Conservation (phyloP, 2,113 vertebrate genomes). For the Lipotes vexillifer region DNA sequence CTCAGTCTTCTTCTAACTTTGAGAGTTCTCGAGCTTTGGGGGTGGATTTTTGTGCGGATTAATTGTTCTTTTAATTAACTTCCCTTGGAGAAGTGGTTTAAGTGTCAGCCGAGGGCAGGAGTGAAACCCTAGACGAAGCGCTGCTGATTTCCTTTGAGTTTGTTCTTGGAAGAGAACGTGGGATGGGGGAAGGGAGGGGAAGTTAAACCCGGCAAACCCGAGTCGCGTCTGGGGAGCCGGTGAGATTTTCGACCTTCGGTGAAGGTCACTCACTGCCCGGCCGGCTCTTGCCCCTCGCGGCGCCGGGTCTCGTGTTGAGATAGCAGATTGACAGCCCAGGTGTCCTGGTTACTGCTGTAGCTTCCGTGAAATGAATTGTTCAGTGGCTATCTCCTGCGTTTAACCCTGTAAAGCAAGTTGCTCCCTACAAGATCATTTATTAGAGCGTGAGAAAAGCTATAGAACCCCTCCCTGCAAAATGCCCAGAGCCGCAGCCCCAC, state of each 20-base stretch:
- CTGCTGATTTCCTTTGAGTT: conserved; percentile 44
- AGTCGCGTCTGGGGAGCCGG: neutral
- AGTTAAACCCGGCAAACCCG: neutral
- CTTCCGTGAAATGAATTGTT: neutral
- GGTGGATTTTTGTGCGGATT: conserved; percentile 35
- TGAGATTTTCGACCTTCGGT: neutral
- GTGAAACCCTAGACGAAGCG: conserved; percentile 22
- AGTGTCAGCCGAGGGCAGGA: conserved; percentile 3
- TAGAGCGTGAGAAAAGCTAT: neutral
- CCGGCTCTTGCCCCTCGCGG: neutral
- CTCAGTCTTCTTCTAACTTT: neutral
- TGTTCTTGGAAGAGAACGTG: neutral
- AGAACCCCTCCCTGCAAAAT: neutral
- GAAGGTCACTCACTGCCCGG: neutral
- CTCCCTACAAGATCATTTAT: neutral
- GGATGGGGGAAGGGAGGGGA: neutral
- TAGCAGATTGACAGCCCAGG: neutral
- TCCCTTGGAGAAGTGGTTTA: conserved; percentile 19
- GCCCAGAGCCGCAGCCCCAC: neutral
- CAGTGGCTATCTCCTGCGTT: neutral
- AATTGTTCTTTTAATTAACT: conserved; percentile 55
- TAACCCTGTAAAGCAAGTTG: neutral
- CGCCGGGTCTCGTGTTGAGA: neutral
- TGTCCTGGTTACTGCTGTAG: neutral
- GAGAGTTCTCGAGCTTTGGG: neutral